Base-by-base conservation (phyloP, 1,140 invertebrate species). In the Diachasmimorpha longicaudata region DNA sequence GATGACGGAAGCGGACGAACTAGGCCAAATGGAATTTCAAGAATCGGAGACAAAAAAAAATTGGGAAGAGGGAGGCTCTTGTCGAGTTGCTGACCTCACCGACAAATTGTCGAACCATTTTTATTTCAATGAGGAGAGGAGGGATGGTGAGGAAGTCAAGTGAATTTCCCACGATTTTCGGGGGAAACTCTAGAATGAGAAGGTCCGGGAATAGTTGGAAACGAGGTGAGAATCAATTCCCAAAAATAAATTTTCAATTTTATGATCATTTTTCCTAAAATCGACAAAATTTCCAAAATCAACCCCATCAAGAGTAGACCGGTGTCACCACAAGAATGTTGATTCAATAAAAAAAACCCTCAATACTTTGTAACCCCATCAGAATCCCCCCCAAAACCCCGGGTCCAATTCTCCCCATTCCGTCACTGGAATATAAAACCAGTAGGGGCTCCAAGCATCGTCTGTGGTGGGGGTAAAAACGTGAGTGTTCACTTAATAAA, bases 401-500 rank as follows among this genome's bases (percentile, higher is more conserved):
- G 69, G 71, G 39, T 68, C 48, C 42, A 52, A 46, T 73, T 42
- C 75, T 78, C 71, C 75, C 75, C 75, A 69, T 75, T 72, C 72
- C 77, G 70, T 78, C 76, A 77, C 67, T 25, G 55, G 66, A 70
- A 70, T 70, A 70, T 70, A 44, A 44, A 70, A 70, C 14, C 36
- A 21, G 10, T 8, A 25, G 19, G 46, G 70, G 16, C 11, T 36
- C 8, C n/a, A 25, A 37, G 19, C 9, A 8, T 0, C 36, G 1
- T n/a, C n/a, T 42, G 44, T 23, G 21, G 19, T 23, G 16, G 16
- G 14, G 48, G 31, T 52, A 63, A 63, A 68, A 37, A 58, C 39
- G 67, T 55, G 36, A 19, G 42, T 74, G 70, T 70, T 71, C 63
- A 70, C 19, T 44, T 79, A 79, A 77, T 79, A 79, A 79, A 77